Evolutionary conservation across 1,140 invertebrate genomes (phyloP).

Genomic region (Drosophila albomicans): DNA sequence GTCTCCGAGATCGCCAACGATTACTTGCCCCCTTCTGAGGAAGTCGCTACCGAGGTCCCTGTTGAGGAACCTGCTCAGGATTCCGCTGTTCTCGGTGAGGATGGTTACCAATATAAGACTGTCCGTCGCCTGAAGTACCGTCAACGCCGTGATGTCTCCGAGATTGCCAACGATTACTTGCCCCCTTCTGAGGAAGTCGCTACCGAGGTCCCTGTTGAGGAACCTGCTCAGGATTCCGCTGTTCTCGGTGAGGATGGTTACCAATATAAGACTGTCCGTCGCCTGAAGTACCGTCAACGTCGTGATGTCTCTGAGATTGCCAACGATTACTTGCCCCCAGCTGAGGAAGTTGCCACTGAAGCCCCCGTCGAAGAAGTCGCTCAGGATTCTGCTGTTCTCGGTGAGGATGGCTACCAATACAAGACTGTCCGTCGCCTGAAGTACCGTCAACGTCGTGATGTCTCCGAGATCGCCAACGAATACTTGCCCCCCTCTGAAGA

Average conservation of each 20-base stretch:
- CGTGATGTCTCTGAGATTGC: constrained; percentile 67
- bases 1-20: constrained; percentile 50
- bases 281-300: constrained; percentile 67
- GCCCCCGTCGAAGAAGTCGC: constrained; percentile 21
- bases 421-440: constrained; percentile 67
- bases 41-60: constrained; percentile 19
- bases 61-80: constrained; percentile 37
- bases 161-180: constrained; percentile 53
- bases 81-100: constrained; percentile 40
- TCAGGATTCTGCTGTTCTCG: constrained; percentile 53
- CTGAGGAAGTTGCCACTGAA: constrained; percentile 52
- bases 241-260: constrained; percentile 64
- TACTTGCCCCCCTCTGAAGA: constrained; percentile 61
- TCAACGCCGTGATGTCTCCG: constrained; percentile 57
- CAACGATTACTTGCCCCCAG: constrained; percentile 61
- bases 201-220: constrained; percentile 35
- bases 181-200: constrained; percentile 42
- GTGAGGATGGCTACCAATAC: constrained; percentile 65
- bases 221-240: constrained; percentile 47
- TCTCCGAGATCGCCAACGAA: constrained; percentile 58
- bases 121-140: constrained; percentile 58
- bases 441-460: constrained; percentile 67
- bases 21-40: constrained; percentile 48
- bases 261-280: constrained; percentile 70
- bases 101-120: constrained; percentile 60